Conservation (phyloP, 1,140 invertebrate genomes). For the Hydropsyche tenuis region DNA sequence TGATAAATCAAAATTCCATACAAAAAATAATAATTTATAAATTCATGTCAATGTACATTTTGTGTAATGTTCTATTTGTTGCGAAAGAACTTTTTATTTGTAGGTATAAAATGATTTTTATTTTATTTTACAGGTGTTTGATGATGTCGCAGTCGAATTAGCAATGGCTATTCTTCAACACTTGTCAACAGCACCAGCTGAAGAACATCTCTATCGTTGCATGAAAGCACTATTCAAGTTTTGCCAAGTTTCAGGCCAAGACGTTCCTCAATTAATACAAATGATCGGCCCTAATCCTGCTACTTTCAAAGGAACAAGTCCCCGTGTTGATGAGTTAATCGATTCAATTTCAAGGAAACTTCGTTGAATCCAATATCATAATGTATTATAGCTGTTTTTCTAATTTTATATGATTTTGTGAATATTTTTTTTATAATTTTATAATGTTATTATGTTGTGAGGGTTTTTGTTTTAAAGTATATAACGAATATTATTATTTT, state of each 20-base stretch:
- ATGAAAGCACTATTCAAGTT: constrained; percentile 83
- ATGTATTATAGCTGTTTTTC: constrained; percentile 10
- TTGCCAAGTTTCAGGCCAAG: constrained; percentile 77
- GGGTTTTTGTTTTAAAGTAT: not conserved
- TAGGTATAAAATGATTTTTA: too few species aligned
- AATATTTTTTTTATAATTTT: constrained; percentile 20
- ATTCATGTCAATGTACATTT: too few species aligned
- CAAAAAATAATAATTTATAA: too few species aligned
- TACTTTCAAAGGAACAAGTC: constrained; percentile 80
- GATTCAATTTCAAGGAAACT: constrained; percentile 73
- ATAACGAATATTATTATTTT: constrained; percentile 7
- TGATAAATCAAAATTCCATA: too few species aligned
- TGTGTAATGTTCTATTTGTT: too few species aligned
- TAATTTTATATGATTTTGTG: constrained; percentile 29
- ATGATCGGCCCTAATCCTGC: constrained; percentile 90
- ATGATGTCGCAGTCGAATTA: constrained; percentile 90
- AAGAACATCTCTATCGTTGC: constrained; percentile 80
- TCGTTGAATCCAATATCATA: constrained; percentile 52
- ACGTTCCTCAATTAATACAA: constrained; percentile 87
- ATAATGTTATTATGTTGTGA: not conserved
- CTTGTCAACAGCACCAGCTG: constrained; percentile 78
- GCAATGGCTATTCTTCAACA: constrained; percentile 92
- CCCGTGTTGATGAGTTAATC: constrained; percentile 81
- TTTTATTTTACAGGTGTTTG: constrained; percentile 75
- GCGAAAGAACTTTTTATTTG: too few species aligned